Percentiles rank a stretch among this genome's conserved stretches.
These are phyloP conservation scores for Egretta garzetta DNA, from an alignment of 2,113 vertebrate species.

Conservation along the genomic window DNA sequence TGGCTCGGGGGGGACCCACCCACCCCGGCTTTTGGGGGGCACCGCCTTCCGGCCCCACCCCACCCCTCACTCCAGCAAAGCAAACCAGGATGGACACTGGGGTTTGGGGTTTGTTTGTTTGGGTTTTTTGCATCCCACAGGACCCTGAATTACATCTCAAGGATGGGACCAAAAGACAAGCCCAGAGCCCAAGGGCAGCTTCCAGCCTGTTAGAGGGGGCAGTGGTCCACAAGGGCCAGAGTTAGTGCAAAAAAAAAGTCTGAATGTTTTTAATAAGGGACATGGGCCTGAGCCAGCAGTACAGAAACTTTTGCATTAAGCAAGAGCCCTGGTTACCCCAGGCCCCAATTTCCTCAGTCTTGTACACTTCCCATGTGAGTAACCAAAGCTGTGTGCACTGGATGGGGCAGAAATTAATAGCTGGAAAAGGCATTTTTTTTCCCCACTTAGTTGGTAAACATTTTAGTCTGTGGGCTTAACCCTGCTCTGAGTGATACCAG, in stretches of 20 bases:
- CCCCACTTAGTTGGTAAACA: neutral
- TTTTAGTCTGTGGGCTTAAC: neutral
- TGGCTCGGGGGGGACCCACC: neutral
- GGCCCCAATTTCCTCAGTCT: neutral
- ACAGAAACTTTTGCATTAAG: neutral
- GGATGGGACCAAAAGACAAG: neutral
- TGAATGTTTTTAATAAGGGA: neutral
- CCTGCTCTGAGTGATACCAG: neutral
- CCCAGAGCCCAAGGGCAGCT: neutral
- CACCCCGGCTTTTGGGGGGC: too few species aligned
- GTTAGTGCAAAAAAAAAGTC: neutral
- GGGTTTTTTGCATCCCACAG: neutral
- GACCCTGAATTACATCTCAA: neutral
- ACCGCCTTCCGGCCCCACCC: too few species aligned
- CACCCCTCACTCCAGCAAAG: neutral
- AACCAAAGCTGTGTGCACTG: neutral
- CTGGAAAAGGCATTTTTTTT: neutral
- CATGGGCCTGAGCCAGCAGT: neutral
- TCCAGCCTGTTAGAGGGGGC: neutral
- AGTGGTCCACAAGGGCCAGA: neutral
- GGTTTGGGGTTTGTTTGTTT: too few species aligned
- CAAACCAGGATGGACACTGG: neutral
- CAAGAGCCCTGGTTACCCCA: neutral
- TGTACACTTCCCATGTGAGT: accelerated
- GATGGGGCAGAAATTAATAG: neutral